These are phyloP conservation scores for Brienomyrus longianalis DNA, from an alignment of 2,113 vertebrate genomes.

Conservation along the genomic window DNA sequence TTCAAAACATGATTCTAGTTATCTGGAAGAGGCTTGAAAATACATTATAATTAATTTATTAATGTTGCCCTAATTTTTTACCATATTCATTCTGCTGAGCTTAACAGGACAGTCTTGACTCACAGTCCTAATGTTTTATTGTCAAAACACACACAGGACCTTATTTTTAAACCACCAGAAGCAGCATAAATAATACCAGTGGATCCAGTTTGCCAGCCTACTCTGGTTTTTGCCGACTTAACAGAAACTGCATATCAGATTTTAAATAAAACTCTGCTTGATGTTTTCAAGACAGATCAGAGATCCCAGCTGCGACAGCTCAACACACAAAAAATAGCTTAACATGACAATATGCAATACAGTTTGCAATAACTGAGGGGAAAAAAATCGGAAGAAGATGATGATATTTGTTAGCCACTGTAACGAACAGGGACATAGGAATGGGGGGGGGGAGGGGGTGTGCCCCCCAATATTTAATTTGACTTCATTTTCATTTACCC, in stretches of 20 bases:
- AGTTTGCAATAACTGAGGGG: not conserved
- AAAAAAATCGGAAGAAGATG: not conserved
- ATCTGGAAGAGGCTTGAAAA: not conserved
- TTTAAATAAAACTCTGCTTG: constrained; percentile 1
- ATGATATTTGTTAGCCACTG: not conserved
- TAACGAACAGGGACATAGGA: not conserved
- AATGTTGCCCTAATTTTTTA: not conserved
- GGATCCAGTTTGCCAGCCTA: not conserved
- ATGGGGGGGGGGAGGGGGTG: not conserved
- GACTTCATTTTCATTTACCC: not conserved
- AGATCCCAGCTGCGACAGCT: not conserved
- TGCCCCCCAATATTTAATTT: not conserved
- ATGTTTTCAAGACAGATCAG: constrained; percentile 6
- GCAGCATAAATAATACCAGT: constrained; percentile 9
- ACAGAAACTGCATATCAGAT: constrained; percentile 1
- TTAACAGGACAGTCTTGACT: not conserved
- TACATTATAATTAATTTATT: not conserved
- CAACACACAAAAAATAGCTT: not conserved
- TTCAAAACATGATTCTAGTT: not conserved
- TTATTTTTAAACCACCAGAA: constrained; percentile 11
- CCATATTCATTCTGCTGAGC: too few relatives aligned
- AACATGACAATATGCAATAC: not conserved
- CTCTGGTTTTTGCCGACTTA: not conserved
- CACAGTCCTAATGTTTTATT: not conserved
- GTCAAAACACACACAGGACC: not conserved